Evolutionary conservation across 2,888 invertebrate species (phyloP), one percentile per base, ranked within the genome.

Genomic region (Drosophila ustulata): DNA sequence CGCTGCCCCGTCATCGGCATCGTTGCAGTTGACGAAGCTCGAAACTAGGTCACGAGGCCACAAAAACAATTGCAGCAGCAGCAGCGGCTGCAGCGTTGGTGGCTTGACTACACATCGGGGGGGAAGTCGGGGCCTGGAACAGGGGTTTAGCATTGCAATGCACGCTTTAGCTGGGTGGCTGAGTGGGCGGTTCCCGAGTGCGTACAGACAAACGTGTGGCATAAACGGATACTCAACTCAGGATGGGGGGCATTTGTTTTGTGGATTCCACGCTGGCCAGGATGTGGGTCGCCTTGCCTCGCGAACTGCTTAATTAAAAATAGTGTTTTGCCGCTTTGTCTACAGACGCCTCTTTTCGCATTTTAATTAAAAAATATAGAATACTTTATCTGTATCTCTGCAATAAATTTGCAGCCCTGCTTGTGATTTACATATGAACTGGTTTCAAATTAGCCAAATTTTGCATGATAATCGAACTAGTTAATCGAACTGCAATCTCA

Each of bases 41-140:
- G 65, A 81, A 89, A 88, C 79, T 90, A 66, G 89, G 89, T 90
- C 90, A 89, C 79, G 88, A 87, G 90, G 90, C 89, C 90, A 86
- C 82, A 88, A 90, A 80, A 90, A 83, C 80, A 86, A 82, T 78
- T 86, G 75, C 82, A 86, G 70, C 79, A 45, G 52, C 45, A 23
- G 30, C 41, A 59, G 34, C 59, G 26, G n/a, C 45, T 4, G 11
- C 37, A 11, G n/a, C 11, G 11, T n/a, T n/a, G n/a, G n/a, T n/a
- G n/a, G n/a, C n/a, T 52, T 53, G 49, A 26, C 63, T 57, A 57
- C 26, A 57, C 26, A 58, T 50, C 6, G 41, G 9, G 18, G 45
- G 13, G 43, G 25, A 51, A 11, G 26, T 11, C 23, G 18, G 9
- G 4, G 30, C 30, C 7, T 30, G 46, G 46, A 0, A 23, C 11